These are phyloP conservation scores for Mystacides longicornis DNA, from an alignment of 2,888 invertebrate genomes.

Conservation along the genomic window DNA sequence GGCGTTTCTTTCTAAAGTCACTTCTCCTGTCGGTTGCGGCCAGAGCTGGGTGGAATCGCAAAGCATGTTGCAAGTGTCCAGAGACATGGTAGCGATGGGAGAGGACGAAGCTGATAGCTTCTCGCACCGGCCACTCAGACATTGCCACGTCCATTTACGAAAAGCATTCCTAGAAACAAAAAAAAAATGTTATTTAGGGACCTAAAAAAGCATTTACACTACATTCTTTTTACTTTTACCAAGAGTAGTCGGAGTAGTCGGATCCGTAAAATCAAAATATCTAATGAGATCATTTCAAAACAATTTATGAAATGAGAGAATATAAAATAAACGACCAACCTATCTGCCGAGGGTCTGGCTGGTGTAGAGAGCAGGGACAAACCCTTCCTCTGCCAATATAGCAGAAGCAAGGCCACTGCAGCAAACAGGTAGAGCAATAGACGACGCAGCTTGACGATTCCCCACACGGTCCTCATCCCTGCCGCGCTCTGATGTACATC, in stretches of 20 bases:
- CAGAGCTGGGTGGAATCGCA: slow-evolving; percentile 70
- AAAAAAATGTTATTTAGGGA: no score
- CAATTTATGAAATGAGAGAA: neutral
- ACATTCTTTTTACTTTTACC: no score
- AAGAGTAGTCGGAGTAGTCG: slow-evolving; percentile 41
- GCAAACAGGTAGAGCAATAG: slow-evolving; percentile 49
- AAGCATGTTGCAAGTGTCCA: slow-evolving; percentile 70
- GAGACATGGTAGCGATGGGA: slow-evolving; percentile 44
- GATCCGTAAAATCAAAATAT: slow-evolving; percentile 38
- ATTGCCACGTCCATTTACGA: slow-evolving; percentile 77
- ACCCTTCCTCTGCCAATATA: slow-evolving; percentile 54
- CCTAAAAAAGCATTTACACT: no score
- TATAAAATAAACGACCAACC: slow-evolving; percentile 2
- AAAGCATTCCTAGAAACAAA: no score
- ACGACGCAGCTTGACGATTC: slow-evolving; percentile 48
- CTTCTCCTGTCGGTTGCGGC: slow-evolving; percentile 72
- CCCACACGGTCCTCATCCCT: slow-evolving; percentile 46
- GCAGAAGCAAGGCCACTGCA: slow-evolving; percentile 48
- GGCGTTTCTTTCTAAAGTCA: slow-evolving; percentile 58
- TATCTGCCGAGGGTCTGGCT: slow-evolving; percentile 34
- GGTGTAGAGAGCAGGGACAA: slow-evolving; percentile 37
- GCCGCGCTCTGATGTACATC: slow-evolving; percentile 44
- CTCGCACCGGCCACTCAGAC: slow-evolving; percentile 62
- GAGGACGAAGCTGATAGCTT: slow-evolving; percentile 42
- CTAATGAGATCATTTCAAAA: neutral